Conservation (phyloP, 2,888 invertebrate genomes). For the Trilocha varians region DNA sequence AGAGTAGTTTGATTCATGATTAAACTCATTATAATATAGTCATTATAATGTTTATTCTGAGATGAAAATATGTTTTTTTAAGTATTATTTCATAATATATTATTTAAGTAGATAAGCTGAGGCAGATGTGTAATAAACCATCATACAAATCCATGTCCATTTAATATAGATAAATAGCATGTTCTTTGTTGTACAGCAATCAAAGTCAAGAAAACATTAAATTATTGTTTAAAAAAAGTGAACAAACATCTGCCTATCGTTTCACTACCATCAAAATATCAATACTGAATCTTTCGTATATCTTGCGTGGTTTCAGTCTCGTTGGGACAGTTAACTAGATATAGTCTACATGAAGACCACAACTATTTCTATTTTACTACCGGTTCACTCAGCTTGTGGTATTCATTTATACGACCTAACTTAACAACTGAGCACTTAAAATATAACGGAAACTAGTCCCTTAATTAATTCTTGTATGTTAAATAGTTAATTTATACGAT, state of each 20-base stretch:
- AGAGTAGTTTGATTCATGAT: too few species aligned
- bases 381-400: constrained; percentile 1
- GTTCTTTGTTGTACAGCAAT: too few species aligned
- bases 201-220: too few species aligned
- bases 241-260: background rate
- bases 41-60: too few species aligned
- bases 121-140: too few species aligned
- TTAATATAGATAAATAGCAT: too few species aligned
- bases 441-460: background rate
- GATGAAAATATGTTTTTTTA: too few species aligned
- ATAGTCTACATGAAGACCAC: constrained; percentile 17
- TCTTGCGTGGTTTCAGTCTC: background rate
- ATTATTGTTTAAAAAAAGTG: background rate
- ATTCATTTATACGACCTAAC: background rate
- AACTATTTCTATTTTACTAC: constrained; percentile 17
- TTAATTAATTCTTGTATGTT: background rate
- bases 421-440: background rate
- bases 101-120: too few species aligned
- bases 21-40: too few species aligned
- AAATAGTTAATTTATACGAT: too few species aligned
- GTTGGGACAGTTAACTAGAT: constrained; percentile 22
- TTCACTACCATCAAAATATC: background rate
- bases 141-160: too few species aligned
- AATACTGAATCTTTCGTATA: background rate
- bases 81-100: too few species aligned